Base-by-base conservation (phyloP, 2,113 vertebrate species). In the Cryptotis parvus region DNA sequence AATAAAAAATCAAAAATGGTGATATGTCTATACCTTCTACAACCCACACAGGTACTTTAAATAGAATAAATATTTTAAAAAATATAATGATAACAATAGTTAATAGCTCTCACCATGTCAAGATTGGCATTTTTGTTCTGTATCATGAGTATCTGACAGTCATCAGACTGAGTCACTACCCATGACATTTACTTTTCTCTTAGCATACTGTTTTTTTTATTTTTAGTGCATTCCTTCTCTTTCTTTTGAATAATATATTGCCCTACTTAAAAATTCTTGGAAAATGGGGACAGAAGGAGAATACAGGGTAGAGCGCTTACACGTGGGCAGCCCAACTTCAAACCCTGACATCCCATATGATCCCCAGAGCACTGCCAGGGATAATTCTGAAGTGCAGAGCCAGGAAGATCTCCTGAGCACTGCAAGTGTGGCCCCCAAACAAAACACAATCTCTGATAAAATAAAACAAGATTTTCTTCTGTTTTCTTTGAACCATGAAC, bases 141-240 rank as follows among this genome's bases (percentile, higher is more conserved):
- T 45, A 92, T 94, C 87, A 76, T 6, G 84, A 97, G 89, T 92
- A 96, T 72, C 84, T 97, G 96, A 96, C 97, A 97, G 63, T 97
- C 94, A 95, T 95, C 93, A 89, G 43, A 72, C 92, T 98, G 97
- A 98, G 84, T 98, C 97, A 98, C 63, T 84, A 52, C 66, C 22
- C 70, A 41, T 96, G 97, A 95, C 91, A 94, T 97, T 97, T 97
- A 43, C 74, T 91, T 93, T 87, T 14, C 37, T 94, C 84, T 91
- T 96, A 66, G 65, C 2, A 90, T 94, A 72, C 93, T 94, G 27
- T 70, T 92, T 1, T 83, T 18, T 58, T 58, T 92, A 80, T 81
- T 95, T 63, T 65, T 58, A 81, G 39, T 16, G 69, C 49, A 84
- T 6, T 10, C 26, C 14, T 92, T 11, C 80, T 49, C 29, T 22